phyloP scores from a whole-genome alignment of 2,113 vertebrate species.

The Ciconia maguari region DNA sequence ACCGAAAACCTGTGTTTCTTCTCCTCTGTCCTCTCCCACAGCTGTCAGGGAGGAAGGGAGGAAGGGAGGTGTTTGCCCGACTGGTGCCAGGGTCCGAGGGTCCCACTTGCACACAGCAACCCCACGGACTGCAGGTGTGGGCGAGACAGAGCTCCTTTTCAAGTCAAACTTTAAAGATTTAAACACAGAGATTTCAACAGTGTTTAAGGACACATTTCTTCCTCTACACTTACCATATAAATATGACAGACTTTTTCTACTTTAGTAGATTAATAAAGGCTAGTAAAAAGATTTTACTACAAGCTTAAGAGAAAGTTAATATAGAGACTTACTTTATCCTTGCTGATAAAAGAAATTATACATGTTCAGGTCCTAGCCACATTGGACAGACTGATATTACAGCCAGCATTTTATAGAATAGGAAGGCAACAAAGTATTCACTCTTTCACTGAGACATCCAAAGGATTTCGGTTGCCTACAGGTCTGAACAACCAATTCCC shows the following conservation, averaged over 20 bases:
- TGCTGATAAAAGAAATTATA: not conserved
- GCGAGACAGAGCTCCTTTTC: not conserved
- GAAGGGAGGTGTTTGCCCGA: accelerated
- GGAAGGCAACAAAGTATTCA: not conserved
- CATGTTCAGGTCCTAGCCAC: accelerated
- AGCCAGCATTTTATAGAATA: not conserved
- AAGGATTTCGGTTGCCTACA: not conserved
- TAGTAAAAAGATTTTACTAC: not conserved
- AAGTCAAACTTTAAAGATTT: not conserved
- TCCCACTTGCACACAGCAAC: not conserved
- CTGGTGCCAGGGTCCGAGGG: accelerated
- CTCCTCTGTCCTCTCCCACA: not conserved
- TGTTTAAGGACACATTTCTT: not conserved
- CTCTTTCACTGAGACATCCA: not conserved
- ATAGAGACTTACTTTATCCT: not conserved
- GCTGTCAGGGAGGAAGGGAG: not conserved
- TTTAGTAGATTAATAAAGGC: not conserved
- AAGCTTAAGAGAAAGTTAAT: not conserved
- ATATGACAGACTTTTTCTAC: not conserved
- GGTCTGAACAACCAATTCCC: not conserved
- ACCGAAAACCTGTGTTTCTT: not conserved
- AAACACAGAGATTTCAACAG: not conserved
- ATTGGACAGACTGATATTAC: not conserved
- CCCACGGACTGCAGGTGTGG: accelerated
- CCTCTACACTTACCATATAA: not conserved